phyloP scores from a whole-genome alignment of 2,797 vertebrate species.

The Lepus oiostolus region DNA sequence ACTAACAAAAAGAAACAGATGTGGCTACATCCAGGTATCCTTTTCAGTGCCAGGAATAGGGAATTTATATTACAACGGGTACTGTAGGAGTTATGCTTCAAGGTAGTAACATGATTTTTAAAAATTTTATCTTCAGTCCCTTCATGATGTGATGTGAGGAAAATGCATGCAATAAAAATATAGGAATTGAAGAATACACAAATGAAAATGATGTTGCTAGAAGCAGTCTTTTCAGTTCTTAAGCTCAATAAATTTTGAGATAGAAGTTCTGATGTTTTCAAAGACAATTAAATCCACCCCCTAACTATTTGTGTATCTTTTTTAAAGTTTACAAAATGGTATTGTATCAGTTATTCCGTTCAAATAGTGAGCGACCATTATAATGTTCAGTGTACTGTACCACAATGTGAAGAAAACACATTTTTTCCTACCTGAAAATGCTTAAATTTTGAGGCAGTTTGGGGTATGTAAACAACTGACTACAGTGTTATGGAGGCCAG shows the following conservation, averaged over 20 bases:
- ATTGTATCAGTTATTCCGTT: neutral
- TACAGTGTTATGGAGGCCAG: neutral
- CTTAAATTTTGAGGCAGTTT: neutral
- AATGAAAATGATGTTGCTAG: neutral
- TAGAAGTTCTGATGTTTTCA: neutral
- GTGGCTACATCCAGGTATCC: neutral
- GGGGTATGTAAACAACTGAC: neutral
- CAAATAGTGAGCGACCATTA: neutral
- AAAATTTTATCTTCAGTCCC: neutral
- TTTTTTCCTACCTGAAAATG: neutral
- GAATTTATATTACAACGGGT: neutral
- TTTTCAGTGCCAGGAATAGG: neutral
- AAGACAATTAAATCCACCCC: neutral
- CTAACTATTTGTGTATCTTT: constrained; percentile 1
- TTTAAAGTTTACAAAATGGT: neutral
- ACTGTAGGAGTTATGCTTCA: neutral
- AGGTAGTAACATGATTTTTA: neutral
- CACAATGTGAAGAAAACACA: neutral
- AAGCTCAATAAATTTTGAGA: constrained; percentile 3
- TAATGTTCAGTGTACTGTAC: neutral
- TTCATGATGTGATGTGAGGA: neutral
- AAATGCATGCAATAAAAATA: neutral
- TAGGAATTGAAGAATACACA: neutral
- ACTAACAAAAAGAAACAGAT: neutral
- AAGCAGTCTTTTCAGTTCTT: neutral